Base-by-base conservation (phyloP, 2,113 vertebrate species). In the Zapornia atra region DNA sequence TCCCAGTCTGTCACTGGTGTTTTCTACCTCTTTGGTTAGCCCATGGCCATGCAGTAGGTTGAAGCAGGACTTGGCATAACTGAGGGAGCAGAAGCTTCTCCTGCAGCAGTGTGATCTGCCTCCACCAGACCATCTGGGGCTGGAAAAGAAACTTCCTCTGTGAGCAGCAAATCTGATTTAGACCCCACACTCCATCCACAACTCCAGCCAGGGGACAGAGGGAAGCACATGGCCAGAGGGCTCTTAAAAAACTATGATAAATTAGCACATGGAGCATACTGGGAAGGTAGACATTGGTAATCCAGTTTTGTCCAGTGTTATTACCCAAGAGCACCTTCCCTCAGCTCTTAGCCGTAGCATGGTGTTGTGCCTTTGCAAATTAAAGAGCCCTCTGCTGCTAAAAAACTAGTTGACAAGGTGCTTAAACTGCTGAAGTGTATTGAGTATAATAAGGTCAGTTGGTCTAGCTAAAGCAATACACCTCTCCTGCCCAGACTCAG, bases 401-500 rank as follows among this genome's bases (percentile, higher is more conserved):
- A 91, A 92, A 82, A 72, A 82, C 50, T 79, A 54, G 24, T 46
- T 91, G 77, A 80, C 36, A 46, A 85, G 12, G 51, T 75, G 48
- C 54, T 83, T 94, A 82, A 96, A 29, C 64, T 92, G 75, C 72
- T 82, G 72, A 54, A 92, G 28, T 68, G 9, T 71, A 44, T n/a
- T 12, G n/a, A 65, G 19, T n/a, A 68, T 79, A 92, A 61, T 81
- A 81, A 90, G 50, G 56, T 83, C 25, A 63, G 51, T 91, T 91
- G 77, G 19, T 66, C 26, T 56, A 42, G 46, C 56, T 88, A 50
- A 92, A 88, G 36, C 33, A 66, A 60, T 82, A 36, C 0, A 2
- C 6, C 4, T 22, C 59, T 21, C 18, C 22, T 31, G 25, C 17
- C 1, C 4, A 82, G 36, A 38, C 31, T 86, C 10, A 7, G 34